phyloP scores from a whole-genome alignment of 1,140 invertebrate genomes.

The Drosophila saltans region DNA sequence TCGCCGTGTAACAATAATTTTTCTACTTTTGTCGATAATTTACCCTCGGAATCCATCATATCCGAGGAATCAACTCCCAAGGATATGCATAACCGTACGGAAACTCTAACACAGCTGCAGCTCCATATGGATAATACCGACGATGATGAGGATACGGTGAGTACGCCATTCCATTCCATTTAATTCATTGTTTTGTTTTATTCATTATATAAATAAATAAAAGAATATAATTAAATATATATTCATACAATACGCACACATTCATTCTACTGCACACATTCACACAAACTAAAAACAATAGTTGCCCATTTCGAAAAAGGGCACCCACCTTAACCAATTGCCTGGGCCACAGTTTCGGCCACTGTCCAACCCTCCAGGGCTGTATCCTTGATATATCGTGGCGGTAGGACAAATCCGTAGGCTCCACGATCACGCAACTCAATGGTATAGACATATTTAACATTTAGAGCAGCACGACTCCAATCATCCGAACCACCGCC shows the following conservation, averaged over 20 bases:
- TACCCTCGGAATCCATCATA: constrained; percentile 77
- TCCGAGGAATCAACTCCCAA: constrained; percentile 79
- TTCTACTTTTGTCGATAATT: constrained; percentile 70
- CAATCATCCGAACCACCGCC: constrained; percentile 94
- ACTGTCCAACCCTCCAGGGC: constrained; percentile 92
- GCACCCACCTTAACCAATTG: constrained; percentile 50
- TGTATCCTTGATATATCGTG: constrained; percentile 90
- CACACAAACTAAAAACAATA: constrained; percentile 8
- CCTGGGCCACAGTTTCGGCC: constrained; percentile 88
- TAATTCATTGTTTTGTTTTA: background rate
- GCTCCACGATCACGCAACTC: constrained; percentile 94
- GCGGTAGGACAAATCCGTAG: constrained; percentile 94
- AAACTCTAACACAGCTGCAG: constrained; percentile 41
- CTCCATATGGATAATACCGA: constrained; percentile 67
- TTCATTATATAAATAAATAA: constrained; percentile 8
- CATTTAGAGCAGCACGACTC: constrained; percentile 90
- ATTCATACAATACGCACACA: background rate
- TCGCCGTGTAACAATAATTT: constrained; percentile 39
- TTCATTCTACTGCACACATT: background rate
- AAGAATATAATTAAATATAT: background rate
- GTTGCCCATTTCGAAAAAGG: background rate
- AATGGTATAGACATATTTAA: constrained; percentile 94
- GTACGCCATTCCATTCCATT: constrained; percentile 20
- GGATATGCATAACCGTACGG: constrained; percentile 56
- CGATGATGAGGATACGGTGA: constrained; percentile 80